phyloP scores from a whole-genome alignment of 2,888 invertebrate genomes.

The Drosophila mayaguana region DNA sequence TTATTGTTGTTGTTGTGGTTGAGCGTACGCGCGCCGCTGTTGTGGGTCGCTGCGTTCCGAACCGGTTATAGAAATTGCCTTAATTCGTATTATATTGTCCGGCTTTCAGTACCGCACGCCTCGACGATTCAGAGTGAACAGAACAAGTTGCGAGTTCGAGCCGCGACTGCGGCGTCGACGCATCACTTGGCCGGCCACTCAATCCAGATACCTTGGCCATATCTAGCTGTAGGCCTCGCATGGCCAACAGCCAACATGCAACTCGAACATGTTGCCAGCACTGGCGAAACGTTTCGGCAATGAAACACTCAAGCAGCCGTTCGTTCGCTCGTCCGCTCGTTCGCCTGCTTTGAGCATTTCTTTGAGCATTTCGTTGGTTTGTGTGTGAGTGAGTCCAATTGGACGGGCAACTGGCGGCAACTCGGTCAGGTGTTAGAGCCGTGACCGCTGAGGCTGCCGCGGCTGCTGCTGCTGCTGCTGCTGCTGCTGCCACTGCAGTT shows the following conservation, averaged over 20 bases:
- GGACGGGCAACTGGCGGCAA: constrained; percentile 44
- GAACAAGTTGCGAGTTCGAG: constrained; percentile 65
- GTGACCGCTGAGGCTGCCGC: constrained; percentile 49
- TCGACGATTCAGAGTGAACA: constrained; percentile 65
- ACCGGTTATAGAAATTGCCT: constrained; percentile 31
- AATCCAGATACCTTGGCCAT: constrained; percentile 23
- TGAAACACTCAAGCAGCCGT: constrained; percentile 36
- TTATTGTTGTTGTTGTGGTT: constrained; percentile 8
- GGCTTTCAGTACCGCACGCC: constrained; percentile 64
- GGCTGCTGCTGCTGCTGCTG: constrained; percentile 8
- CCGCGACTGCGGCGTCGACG: constrained; percentile 45
- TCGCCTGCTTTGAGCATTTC: constrained; percentile 5
- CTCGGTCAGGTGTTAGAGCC: constrained; percentile 73
- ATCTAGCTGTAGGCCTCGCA: background rate
- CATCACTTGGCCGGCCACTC: constrained; percentile 48
- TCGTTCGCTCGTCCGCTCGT: no score
- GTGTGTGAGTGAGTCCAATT: constrained; percentile 20
- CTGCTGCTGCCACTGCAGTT: constrained; percentile 26
- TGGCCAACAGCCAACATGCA: background rate
- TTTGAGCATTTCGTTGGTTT: background rate
- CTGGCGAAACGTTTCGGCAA: constrained; percentile 29
- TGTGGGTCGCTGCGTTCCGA: constrained; percentile 40
- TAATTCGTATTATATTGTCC: constrained; percentile 46
- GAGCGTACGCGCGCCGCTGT: constrained; percentile 34
- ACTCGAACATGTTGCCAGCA: constrained; percentile 41